These are phyloP conservation scores for Gonocerus acuteangulatus DNA, from an alignment of 2,888 invertebrate species.

Conservation along the genomic window DNA sequence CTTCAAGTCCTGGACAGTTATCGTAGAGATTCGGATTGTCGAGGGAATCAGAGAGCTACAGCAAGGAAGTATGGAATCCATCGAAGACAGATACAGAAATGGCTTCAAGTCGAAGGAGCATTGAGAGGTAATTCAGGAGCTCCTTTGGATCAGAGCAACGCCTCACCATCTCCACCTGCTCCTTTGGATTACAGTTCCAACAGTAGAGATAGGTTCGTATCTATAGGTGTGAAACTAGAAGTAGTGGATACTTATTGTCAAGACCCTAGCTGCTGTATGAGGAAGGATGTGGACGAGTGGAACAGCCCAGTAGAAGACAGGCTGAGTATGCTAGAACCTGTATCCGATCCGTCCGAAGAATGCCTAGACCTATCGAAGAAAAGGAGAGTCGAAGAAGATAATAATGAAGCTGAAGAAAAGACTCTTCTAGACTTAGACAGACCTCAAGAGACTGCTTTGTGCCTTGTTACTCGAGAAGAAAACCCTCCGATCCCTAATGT, in stretches of 20 bases:
- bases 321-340: constrained; percentile 48
- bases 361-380: constrained; percentile 40
- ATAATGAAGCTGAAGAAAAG: constrained; percentile 13
- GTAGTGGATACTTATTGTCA: constrained; percentile 47
- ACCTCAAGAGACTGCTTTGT: constrained; percentile 44
- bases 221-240: constrained; percentile 46
- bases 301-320: constrained; percentile 42
- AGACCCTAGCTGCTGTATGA: constrained; percentile 44
- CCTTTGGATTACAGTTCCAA: constrained; percentile 42
- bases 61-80: constrained; percentile 86
- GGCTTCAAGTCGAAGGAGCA: constrained; percentile 77
- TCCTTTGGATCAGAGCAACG: constrained; percentile 43
- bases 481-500: constrained; percentile 28
- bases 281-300: constrained; percentile 48
- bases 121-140: constrained; percentile 66
- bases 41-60: constrained; percentile 82
- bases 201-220: constrained; percentile 45
- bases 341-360: constrained; percentile 40
- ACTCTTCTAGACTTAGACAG: constrained; percentile 27
- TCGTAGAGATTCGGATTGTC: constrained; percentile 75
- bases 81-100: constrained; percentile 83
- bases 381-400: constrained; percentile 32
- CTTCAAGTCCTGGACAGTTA: constrained; percentile 82
- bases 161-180: constrained; percentile 44
- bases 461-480: constrained; percentile 43